A percentile compares a stretch with the other conserved stretches of the same genome.
These are phyloP conservation scores for Drosophila rubida DNA, from an alignment of 2,888 invertebrate genomes.

Conservation along the genomic window DNA sequence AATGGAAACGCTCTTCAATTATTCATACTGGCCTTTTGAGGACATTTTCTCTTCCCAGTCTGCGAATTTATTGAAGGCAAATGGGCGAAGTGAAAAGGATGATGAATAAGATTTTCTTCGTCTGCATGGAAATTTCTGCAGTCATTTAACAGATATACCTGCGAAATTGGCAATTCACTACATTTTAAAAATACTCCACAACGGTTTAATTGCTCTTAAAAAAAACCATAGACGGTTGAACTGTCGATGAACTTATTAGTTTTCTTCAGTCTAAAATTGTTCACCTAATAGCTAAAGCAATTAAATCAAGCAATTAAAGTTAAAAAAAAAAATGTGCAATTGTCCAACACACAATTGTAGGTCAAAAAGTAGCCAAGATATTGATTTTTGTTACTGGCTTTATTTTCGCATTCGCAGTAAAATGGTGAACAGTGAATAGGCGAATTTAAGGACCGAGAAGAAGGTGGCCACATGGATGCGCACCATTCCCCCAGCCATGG, in stretches of 20 bases:
- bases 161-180: too few species aligned
- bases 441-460: constrained; percentile 57
- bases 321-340: too few species aligned
- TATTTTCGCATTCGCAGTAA: constrained; percentile 60
- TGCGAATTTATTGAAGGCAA: neutral
- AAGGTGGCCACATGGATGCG: constrained; percentile 70
- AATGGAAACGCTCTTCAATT: neutral
- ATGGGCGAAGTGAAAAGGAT: neutral
- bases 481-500: constrained; percentile 72
- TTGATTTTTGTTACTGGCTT: neutral
- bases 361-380: too few species aligned
- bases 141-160: too few species aligned
- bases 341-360: too few species aligned
- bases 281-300: neutral
- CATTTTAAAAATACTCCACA: too few species aligned
- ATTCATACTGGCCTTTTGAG: neutral
- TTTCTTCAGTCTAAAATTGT: neutral
- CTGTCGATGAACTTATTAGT: too few species aligned
- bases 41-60: neutral
- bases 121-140: too few species aligned
- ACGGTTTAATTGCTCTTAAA: too few species aligned
- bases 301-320: neutral
- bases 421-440: constrained; percentile 74
- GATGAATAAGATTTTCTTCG: too few species aligned
- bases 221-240: too few species aligned